These are phyloP conservation scores for Caenorhabditis briggsae DNA, from an alignment of 1,140 invertebrate genomes.

Conservation along the genomic window DNA sequence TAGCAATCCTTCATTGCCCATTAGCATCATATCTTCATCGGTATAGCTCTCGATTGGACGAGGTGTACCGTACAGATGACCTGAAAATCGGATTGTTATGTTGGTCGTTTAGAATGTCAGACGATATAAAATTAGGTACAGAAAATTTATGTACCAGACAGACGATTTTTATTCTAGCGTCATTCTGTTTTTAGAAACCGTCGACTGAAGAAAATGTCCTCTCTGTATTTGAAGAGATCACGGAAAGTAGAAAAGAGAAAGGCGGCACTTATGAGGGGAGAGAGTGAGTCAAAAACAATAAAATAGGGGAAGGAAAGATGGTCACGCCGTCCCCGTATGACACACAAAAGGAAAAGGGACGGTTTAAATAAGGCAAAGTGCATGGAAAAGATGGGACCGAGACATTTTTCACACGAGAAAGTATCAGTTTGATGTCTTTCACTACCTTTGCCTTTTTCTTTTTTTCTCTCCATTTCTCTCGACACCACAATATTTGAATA, in stretches of 20 bases:
- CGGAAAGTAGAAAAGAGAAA: neutral
- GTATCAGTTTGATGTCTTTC: conserved; percentile 14
- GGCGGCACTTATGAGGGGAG: conserved; percentile 13
- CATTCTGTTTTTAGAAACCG: neutral
- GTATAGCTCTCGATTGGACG: conserved; percentile 63
- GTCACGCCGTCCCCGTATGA: conserved; percentile 26
- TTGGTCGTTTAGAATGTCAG: neutral
- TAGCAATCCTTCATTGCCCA: conserved; percentile 83
- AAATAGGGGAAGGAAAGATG: conserved; percentile 9
- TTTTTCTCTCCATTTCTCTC: conserved; percentile 12
- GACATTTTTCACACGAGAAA: conserved; percentile 17
- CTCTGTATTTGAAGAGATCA: neutral
- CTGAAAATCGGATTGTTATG: conserved; percentile 60
- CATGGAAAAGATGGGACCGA: neutral
- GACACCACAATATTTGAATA: conserved; percentile 12
- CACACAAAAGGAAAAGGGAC: neutral
- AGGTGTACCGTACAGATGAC: conserved; percentile 76
- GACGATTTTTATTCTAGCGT: neutral
- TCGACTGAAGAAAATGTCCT: neutral
- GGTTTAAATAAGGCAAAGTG: neutral
- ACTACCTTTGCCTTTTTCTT: neutral
- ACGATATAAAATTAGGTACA: neutral
- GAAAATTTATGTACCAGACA: neutral
- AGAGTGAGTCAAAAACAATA: conserved; percentile 24
- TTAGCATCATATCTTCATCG: conserved; percentile 63